Percentiles rank a stretch among this genome's conserved stretches.
Evolutionary conservation across 2,113 vertebrate genomes (phyloP).

Genomic region (Labrus mixtus): DNA sequence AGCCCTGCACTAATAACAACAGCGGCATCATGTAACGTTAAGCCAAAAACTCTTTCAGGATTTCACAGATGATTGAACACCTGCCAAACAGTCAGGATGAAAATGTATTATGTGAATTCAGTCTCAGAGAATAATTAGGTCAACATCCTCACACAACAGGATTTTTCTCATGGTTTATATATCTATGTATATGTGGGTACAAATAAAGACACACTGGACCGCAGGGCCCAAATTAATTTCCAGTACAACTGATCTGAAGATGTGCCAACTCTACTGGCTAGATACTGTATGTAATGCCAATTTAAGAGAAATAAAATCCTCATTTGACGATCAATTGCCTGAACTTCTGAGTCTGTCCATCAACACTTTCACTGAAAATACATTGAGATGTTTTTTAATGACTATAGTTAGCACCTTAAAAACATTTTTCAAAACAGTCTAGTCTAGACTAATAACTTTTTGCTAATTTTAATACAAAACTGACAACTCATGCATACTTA

Average conservation of each 20-base stretch:
- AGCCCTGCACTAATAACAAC: conserved; percentile 15
- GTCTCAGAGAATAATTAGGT: conserved; percentile 26
- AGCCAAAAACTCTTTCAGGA: background rate
- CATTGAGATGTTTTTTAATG: too few relatives aligned
- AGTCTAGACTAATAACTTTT: too few relatives aligned
- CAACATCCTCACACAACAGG: conserved; percentile 29
- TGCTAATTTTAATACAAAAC: too few relatives aligned
- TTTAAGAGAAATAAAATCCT: too few relatives aligned
- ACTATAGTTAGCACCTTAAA: too few relatives aligned
- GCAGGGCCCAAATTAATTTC: background rate
- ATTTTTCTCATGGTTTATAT: background rate
- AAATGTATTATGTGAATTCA: conserved; percentile 38
- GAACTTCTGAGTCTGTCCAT: too few relatives aligned
- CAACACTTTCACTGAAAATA: too few relatives aligned
- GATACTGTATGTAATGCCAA: background rate
- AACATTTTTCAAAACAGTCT: too few relatives aligned
- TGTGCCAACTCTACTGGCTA: background rate
- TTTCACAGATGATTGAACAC: conserved; percentile 17
- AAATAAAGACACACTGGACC: background rate
- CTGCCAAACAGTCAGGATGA: conserved; percentile 7
- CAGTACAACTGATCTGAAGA: background rate
- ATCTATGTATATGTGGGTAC: background rate
- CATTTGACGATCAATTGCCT: too few relatives aligned
- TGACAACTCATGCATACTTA: too few relatives aligned
- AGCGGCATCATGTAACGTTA: background rate